A percentile compares a stretch with the other conserved stretches of the same genome.
These are phyloP conservation scores for Andrena fulva DNA, from an alignment of 2,888 invertebrate genomes.

Conservation along the genomic window DNA sequence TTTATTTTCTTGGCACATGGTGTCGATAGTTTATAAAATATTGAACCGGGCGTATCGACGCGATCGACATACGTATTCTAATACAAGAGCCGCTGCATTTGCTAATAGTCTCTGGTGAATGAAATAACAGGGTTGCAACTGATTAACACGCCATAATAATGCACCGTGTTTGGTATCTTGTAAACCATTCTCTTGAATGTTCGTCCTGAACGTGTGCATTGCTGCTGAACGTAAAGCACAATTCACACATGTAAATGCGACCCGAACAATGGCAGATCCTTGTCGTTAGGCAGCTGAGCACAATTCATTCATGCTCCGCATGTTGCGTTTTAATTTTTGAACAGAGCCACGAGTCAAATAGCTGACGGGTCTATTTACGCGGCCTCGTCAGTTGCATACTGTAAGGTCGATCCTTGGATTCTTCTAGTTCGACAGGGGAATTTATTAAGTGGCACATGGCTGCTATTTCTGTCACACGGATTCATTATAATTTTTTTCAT, in stretches of 20 bases:
- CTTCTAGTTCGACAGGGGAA: neutral
- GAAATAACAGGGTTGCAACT: neutral
- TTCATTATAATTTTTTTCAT: too few relatives aligned
- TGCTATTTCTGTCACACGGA: neutral
- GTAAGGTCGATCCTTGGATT: neutral
- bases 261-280: constrained; percentile 55
- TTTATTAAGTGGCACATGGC: neutral
- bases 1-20: too few relatives aligned
- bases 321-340: constrained; percentile 47
- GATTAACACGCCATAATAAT: constrained; percentile 41
- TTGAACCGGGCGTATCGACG: too few relatives aligned
- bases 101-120: constrained; percentile 23
- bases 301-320: constrained; percentile 47
- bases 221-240: constrained; percentile 35
- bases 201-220: constrained; percentile 19
- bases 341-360: constrained; percentile 22
- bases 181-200: constrained; percentile 27
- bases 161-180: constrained; percentile 19
- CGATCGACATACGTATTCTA: too few relatives aligned
- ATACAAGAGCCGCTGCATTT: too few relatives aligned
- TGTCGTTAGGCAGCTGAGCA: constrained; percentile 36
- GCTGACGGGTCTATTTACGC: constrained; percentile 24
- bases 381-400: constrained; percentile 17
- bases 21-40: too few relatives aligned
- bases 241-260: constrained; percentile 58